Percentiles rank a stretch among this genome's conserved stretches.
These are phyloP conservation scores for Pomatostomus ruficeps DNA, from an alignment of 2,113 vertebrate genomes.

Conservation along the genomic window DNA sequence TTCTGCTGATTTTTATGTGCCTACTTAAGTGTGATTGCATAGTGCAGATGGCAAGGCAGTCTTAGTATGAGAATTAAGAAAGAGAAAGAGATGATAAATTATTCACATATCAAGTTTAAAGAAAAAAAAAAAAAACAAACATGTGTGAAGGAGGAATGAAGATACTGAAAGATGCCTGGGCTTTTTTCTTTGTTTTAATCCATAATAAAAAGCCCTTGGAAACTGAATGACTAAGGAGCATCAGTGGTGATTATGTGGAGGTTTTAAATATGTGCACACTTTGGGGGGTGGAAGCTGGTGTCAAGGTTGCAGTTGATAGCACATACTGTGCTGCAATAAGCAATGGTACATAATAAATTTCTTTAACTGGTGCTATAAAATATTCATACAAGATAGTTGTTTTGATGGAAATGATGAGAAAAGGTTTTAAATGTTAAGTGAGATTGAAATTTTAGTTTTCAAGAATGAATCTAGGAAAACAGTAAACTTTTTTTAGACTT, in stretches of 20 bases:
- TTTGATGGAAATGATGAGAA: background rate
- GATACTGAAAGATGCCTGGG: background rate
- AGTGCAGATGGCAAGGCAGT: background rate
- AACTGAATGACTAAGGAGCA: background rate
- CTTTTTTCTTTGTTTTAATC: background rate
- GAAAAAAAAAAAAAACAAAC: background rate
- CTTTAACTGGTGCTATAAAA: background rate
- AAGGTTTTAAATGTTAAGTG: background rate
- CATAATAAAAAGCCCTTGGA: background rate
- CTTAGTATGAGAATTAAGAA: background rate
- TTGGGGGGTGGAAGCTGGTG: background rate
- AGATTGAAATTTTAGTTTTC: background rate
- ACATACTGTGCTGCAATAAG: background rate
- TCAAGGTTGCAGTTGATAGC: background rate
- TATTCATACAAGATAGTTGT: background rate
- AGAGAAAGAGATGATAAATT: background rate
- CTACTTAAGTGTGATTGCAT: background rate
- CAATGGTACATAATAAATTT: background rate
- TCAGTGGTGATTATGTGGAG: background rate
- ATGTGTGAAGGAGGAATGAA: background rate
- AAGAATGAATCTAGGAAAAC: background rate
- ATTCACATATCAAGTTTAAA: background rate
- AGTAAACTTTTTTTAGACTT: background rate
- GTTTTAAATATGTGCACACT: background rate
- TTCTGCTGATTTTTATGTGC: background rate